Percentiles rank a stretch among this genome's conserved stretches.
Conservation (phyloP, 2,888 invertebrate genomes). For the Eilema griseolum region DNA sequence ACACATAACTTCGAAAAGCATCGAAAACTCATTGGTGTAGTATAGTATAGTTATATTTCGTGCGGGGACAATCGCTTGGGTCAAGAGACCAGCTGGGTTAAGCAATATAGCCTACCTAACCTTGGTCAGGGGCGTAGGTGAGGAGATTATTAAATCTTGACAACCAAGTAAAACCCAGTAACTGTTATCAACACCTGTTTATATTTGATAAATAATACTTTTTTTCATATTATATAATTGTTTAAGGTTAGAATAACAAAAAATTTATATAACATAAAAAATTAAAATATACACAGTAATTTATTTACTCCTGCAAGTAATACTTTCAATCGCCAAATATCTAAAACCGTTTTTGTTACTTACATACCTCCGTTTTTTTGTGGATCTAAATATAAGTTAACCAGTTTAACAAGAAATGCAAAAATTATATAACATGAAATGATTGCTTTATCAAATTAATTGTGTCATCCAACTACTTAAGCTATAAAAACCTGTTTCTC, state of each 20-base stretch:
- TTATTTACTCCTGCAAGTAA: too few relatives aligned
- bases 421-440: constrained; percentile 3
- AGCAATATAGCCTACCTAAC: not conserved
- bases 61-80: not conserved
- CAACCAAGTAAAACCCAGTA: too few relatives aligned
- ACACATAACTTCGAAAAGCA: too few relatives aligned
- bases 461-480: constrained; percentile 53
- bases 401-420: constrained; percentile 1
- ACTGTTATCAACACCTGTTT: not conserved
- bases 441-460: constrained; percentile 47
- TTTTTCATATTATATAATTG: not conserved
- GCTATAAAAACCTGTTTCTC: constrained; percentile 54
- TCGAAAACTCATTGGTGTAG: too few relatives aligned
- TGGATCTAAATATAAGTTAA: not conserved
- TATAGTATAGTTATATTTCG: too few relatives aligned
- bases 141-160: not conserved
- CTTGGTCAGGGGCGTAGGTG: not conserved
- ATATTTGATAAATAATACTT: not conserved
- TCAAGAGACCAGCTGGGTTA: not conserved
- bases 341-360: not conserved
- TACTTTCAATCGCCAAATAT: too few relatives aligned
- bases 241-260: too few relatives aligned
- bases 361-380: not conserved
- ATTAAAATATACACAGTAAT: too few relatives aligned
- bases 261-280: too few relatives aligned